Evolutionary conservation across 1,140 invertebrate genomes (phyloP), one percentile per base, ranked within the genome.

Genomic region (Trichonephila clavata): DNA sequence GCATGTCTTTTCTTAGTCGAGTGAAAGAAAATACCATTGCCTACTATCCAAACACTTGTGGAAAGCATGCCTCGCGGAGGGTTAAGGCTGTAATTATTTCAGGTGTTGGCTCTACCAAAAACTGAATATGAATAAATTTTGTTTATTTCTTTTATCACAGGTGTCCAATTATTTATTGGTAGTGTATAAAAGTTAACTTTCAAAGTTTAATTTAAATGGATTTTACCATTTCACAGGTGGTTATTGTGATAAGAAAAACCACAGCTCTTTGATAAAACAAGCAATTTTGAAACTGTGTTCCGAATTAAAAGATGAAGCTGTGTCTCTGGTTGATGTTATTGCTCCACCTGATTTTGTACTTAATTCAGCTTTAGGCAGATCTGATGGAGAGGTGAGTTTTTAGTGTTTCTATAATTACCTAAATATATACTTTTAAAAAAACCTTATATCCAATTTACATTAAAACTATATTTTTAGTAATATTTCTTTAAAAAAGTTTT

Each of bases 271-370:
- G 2, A 91, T 95, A 39, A 94, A 94, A n/a, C 95, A 95, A 39
- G 95, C 96, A 0, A 97, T 98, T 24, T 95, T 98, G 89, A 95
- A 96, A 63, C 95, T 97, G 27, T 97, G 97, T 95, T 94, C 95
- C 1, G 95, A 96, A 80, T 94, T 98, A 10, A 97, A 97, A 95
- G 96, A 97, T 84, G 97, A 99, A 93, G 97, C 97, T 13, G 97
- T 98, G 21, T 95, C 97, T 13, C 96, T 99, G 20, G 97, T 97
- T 0, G 98, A 99, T 96, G 97, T 97, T 1, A 96, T 99, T 87
- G 98, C 98, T 27, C 98, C 98, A 5, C 97, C 98, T 27, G 98
- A 99, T 96, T 98, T 98, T 95, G 97, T 98, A 94, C 95, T 98
- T 0, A 97, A 98, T 95, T 98, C 98, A 8, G 97, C 97, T 27